These are phyloP conservation scores for Loripinus fragilis DNA, from an alignment of 2,888 invertebrate genomes.

Conservation along the genomic window DNA sequence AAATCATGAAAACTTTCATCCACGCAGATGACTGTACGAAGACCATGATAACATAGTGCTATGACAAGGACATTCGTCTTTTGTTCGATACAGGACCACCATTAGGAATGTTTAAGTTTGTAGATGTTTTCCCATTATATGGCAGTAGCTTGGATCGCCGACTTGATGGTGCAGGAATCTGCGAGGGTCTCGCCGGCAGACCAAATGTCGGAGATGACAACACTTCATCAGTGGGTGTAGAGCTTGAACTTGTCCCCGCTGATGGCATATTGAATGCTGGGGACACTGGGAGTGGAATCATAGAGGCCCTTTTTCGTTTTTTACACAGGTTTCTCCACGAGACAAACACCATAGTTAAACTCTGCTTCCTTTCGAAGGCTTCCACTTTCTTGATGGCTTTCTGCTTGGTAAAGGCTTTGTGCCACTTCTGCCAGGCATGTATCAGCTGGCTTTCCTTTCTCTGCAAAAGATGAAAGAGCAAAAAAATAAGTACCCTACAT, in stretches of 20 bases:
- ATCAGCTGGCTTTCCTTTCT: conserved; percentile 59
- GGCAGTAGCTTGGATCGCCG: background rate
- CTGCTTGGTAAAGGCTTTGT: conserved; percentile 61
- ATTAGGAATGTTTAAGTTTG: background rate
- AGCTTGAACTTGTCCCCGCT: conserved; percentile 31
- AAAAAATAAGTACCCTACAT: too few relatives aligned
- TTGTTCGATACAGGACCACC: background rate
- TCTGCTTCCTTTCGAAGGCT: conserved; percentile 60
- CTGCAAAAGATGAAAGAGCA: background rate
- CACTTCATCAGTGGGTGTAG: conserved; percentile 51
- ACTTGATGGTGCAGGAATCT: conserved; percentile 28
- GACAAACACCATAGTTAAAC: conserved; percentile 65
- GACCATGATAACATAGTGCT: too few relatives aligned
- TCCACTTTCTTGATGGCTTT: conserved; percentile 58
- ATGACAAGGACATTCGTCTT: background rate
- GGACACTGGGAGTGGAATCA: conserved; percentile 52
- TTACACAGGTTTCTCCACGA: conserved; percentile 59
- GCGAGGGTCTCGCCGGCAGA: conserved; percentile 18
- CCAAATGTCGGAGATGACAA: conserved; percentile 25
- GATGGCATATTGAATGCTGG: conserved; percentile 47
- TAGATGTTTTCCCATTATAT: background rate
- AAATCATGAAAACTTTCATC: too few relatives aligned
- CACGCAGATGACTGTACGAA: too few relatives aligned
- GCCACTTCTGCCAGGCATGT: conserved; percentile 69
- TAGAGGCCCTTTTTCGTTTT: conserved; percentile 38